Conservation (phyloP, 2,888 invertebrate species). For the Ectobius pallidus region DNA sequence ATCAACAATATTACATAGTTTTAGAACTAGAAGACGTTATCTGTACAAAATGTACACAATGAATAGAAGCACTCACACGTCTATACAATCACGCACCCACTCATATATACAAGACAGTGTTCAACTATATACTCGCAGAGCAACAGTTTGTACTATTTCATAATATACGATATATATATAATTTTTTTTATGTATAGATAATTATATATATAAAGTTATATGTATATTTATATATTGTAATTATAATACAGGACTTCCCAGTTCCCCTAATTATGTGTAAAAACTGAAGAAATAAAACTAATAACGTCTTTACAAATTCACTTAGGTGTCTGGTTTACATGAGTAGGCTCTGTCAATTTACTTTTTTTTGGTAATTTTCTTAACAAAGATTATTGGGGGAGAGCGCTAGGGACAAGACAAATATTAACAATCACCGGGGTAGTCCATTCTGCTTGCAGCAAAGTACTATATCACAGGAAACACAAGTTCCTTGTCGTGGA, state of each 20-base stretch:
- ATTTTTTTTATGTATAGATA: conserved; percentile 35
- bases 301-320: conserved; percentile 30
- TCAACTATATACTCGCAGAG: conserved; percentile 34
- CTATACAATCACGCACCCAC: conserved; percentile 26
- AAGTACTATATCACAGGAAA: conserved; percentile 21
- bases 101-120: conserved; percentile 29
- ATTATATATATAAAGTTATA: conserved; percentile 42
- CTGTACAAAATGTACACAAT: conserved; percentile 43
- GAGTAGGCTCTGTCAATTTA: conserved; percentile 13
- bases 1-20: conserved; percentile 38
- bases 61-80: conserved; percentile 4
- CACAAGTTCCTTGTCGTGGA: background rate
- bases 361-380: background rate
- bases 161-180: conserved; percentile 38
- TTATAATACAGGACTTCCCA: conserved; percentile 41
- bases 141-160: conserved; percentile 44
- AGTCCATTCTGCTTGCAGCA: background rate
- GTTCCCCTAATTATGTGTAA: conserved; percentile 36
- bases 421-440: background rate
- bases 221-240: conserved; percentile 38
- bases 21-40: conserved; percentile 40
- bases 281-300: conserved; percentile 29
- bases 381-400: background rate
- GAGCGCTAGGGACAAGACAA: background rate
- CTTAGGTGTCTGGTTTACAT: conserved; percentile 22